Conservation (phyloP, 2,797 vertebrate species). For the Leptatherina wallacei region DNA sequence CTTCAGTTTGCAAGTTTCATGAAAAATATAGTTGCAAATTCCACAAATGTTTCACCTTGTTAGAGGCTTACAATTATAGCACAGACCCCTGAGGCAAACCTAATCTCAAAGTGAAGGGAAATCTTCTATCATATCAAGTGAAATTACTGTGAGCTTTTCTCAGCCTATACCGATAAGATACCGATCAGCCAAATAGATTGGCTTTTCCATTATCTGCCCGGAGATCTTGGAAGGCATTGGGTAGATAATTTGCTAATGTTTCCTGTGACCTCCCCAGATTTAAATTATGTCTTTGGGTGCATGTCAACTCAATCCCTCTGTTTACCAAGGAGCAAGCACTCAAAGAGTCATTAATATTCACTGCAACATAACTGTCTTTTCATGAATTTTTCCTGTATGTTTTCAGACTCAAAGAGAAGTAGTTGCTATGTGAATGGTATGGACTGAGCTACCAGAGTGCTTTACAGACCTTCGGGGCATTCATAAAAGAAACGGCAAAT, state of each 20-base stretch:
- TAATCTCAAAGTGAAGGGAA: conserved; percentile 84
- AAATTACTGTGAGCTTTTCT: conserved; percentile 84
- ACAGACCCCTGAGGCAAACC: conserved; percentile 76
- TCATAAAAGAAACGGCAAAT: conserved; percentile 55
- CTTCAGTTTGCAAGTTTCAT: conserved; percentile 46
- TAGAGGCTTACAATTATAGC: conserved; percentile 80
- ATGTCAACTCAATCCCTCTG: conserved; percentile 77
- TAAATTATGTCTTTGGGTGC: conserved; percentile 84
- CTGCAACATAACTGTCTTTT: conserved; percentile 70
- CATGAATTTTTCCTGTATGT: conserved; percentile 63
- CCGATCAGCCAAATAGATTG: conserved; percentile 85
- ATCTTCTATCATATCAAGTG: conserved; percentile 84
- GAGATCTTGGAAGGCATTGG: conserved; percentile 83
- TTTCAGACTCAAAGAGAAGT: conserved; percentile 61
- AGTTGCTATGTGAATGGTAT: conserved; percentile 62
- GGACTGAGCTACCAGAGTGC: conserved; percentile 57
- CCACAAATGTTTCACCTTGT: conserved; percentile 81
- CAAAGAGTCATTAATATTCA: conserved; percentile 80
- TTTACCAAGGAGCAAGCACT: conserved; percentile 78
- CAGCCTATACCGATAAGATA: conserved; percentile 84
- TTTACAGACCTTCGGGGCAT: conserved; percentile 63
- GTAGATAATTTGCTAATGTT: conserved; percentile 88
- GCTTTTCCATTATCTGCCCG: conserved; percentile 83
- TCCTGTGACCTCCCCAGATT: conserved; percentile 87
- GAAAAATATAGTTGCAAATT: conserved; percentile 74